Evolutionary conservation across 2,113 vertebrate species (phyloP), one percentile per base, ranked within the genome.

Genomic region (Acanthochromis polyacanthus): DNA sequence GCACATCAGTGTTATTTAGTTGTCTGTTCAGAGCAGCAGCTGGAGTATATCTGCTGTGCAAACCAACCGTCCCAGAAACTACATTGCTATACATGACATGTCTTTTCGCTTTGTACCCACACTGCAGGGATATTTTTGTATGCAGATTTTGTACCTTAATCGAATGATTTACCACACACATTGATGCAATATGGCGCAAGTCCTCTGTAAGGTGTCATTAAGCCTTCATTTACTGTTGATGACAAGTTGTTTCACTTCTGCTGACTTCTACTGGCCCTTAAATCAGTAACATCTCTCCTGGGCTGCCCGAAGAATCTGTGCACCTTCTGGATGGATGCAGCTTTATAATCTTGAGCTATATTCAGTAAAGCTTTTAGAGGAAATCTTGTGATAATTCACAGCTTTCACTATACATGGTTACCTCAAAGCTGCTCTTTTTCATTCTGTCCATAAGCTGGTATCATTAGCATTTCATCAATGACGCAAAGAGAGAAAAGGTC

Each of bases 391-490:
- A 82, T 83, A 66, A 86, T 80, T 80, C 28, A 56, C n/a, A 50
- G 70, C 51, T 50, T 74, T n/a, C 0, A 14, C 71, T 66, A 17
- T 43, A 62, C 48, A 61, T 50, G 50, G 11, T 62, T 22, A 40
- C 67, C 30, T 72, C 46, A 75, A 77, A 64, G 55, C 56, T 56
- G 52, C 50, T 68, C 30, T 76, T 74, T n/a, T 62, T 81, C 30
- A 82, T 83, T 80, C 66, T 67, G 70, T 22, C 28, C 25, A 7
- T 71, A 57, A 62, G 56, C 61, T 57, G 19, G 60, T 62, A 17
- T 80, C 58, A 85, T 91, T 90, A 81, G 67, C 66, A 80, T 85
- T 91, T 89, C 78, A 85, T 89, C 83, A 85, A 80, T 75, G 59
- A 80, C 3, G 3, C 59, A 64, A 22, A 50, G 73, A 62, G 56